A percentile compares a stretch with the other conserved stretches of the same genome.
Conservation (phyloP, 2,888 invertebrate species). For the Eledona agricola region DNA sequence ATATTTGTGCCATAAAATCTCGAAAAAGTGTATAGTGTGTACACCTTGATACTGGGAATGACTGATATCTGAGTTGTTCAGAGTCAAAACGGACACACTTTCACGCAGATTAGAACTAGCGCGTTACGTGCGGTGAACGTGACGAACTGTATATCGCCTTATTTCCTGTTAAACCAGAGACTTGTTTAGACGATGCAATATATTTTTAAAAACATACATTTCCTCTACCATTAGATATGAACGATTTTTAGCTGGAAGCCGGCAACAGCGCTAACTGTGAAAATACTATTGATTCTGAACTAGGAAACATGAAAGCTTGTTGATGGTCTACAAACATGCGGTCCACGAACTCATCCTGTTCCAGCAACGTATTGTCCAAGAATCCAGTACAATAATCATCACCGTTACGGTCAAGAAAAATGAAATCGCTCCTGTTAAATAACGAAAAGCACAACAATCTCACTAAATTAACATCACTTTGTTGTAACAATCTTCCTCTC, state of each 20-base stretch:
- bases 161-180: slow-evolving; percentile 19
- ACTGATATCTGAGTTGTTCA: slow-evolving; percentile 3
- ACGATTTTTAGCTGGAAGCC: slow-evolving; percentile 6
- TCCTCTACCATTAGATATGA: slow-evolving; percentile 20
- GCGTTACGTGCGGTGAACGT: slow-evolving; percentile 26
- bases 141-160: slow-evolving; percentile 17
- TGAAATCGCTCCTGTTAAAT: background rate
- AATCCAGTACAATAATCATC: slow-evolving; percentile 9
- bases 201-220: slow-evolving; percentile 25
- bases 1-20: slow-evolving; percentile 24
- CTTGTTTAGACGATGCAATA: slow-evolving; percentile 23
- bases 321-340: slow-evolving; percentile 32
- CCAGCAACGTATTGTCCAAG: slow-evolving; percentile 14
- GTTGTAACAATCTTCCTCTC: slow-evolving; percentile 28
- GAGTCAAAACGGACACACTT: slow-evolving; percentile 23
- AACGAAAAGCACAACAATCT: background rate
- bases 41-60: background rate
- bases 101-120: slow-evolving; percentile 16
- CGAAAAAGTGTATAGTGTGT: slow-evolving; percentile 14
- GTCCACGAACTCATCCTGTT: slow-evolving; percentile 29
- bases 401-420: slow-evolving; percentile 2
- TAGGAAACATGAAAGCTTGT: slow-evolving; percentile 33
- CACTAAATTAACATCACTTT: slow-evolving; percentile 24
- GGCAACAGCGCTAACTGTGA: slow-evolving; percentile 26
- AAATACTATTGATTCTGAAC: slow-evolving; percentile 34